These are phyloP conservation scores for Tetrapedia diversipes DNA, from an alignment of 2,888 invertebrate genomes.

Conservation along the genomic window DNA sequence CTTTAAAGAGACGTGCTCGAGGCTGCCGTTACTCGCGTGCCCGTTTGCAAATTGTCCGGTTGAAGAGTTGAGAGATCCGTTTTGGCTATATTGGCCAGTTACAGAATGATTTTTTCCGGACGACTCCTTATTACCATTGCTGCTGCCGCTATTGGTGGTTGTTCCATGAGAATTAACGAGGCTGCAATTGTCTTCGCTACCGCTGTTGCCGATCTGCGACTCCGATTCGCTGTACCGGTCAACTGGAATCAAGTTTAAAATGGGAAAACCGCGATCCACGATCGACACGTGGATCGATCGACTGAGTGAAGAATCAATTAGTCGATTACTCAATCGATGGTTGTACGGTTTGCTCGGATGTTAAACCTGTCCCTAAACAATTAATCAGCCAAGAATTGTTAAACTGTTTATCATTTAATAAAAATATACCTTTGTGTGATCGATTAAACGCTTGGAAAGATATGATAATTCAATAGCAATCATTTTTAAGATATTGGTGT, in stretches of 20 bases:
- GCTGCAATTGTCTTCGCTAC: constrained; percentile 84
- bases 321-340: constrained; percentile 19
- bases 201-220: constrained; percentile 88
- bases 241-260: constrained; percentile 84
- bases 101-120: constrained; percentile 81
- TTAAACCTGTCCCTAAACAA: not conserved
- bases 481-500: not conserved
- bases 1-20: constrained; percentile 86
- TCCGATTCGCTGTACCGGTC: constrained; percentile 95
- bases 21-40: constrained; percentile 83
- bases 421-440: not conserved
- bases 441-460: not conserved
- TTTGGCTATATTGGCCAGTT: constrained; percentile 77
- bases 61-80: constrained; percentile 76
- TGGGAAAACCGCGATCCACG: constrained; percentile 43
- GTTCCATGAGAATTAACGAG: constrained; percentile 75
- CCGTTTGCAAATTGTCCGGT: constrained; percentile 79
- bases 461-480: not conserved
- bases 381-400: constrained; percentile 4
- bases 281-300: not conserved
- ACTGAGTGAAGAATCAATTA: not conserved
- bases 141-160: constrained; percentile 72
- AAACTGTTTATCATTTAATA: not conserved
- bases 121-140: constrained; percentile 78
- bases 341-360: not conserved